Conservation (phyloP, 2,113 vertebrate species). For the Salminus brasiliensis region DNA sequence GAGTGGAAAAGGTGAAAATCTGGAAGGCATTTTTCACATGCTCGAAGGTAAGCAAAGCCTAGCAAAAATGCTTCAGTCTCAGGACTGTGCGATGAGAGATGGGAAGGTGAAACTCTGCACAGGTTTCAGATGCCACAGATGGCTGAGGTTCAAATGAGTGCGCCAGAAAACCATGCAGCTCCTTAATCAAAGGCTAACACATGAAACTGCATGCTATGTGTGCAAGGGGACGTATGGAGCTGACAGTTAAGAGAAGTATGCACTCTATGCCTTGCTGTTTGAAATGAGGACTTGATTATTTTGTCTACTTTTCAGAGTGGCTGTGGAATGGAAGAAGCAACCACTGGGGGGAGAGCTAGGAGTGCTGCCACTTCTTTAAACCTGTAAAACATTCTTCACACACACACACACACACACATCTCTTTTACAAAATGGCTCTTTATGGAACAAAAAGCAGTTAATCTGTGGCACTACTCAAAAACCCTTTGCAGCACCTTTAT, state of each 20-base stretch:
- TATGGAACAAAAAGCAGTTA: too few species aligned
- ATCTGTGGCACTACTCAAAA: too few species aligned
- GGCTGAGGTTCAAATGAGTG: neutral
- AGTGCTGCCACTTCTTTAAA: neutral
- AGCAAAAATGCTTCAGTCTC: neutral
- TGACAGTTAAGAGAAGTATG: neutral
- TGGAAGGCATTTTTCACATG: neutral
- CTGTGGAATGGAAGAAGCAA: neutral
- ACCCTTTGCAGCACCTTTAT: too few species aligned
- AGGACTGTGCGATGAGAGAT: neutral
- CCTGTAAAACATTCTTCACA: too few species aligned
- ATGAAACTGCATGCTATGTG: neutral
- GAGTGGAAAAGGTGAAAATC: neutral
- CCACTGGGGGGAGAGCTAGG: conserved; percentile 13
- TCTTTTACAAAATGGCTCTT: too few species aligned
- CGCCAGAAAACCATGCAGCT: neutral
- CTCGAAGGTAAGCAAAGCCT: neutral
- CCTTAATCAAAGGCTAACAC: neutral
- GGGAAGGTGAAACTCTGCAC: neutral
- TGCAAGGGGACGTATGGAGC: neutral
- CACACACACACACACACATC: too few species aligned
- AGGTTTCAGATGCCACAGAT: neutral
- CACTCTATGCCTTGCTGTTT: neutral
- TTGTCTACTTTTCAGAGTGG: neutral
- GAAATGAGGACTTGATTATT: neutral